Percentiles rank a stretch among this genome's conserved stretches.
These are phyloP conservation scores for Tridacna crocea DNA, from an alignment of 2,888 invertebrate species.

Conservation along the genomic window DNA sequence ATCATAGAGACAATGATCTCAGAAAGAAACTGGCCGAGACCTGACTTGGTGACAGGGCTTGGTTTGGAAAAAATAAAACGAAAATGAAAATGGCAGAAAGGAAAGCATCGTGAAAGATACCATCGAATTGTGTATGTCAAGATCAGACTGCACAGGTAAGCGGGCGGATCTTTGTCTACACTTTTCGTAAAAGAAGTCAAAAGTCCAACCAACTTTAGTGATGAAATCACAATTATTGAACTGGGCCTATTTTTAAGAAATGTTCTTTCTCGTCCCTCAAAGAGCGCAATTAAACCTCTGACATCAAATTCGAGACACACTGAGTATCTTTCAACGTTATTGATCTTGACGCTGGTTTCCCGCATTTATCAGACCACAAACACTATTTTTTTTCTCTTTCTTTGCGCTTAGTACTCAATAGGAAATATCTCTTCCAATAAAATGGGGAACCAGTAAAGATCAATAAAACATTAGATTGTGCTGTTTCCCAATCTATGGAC, in stretches of 20 bases:
- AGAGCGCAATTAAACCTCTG: background rate
- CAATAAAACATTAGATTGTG: conserved; percentile 27
- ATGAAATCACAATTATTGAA: too few relatives aligned
- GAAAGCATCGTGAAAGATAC: too few relatives aligned
- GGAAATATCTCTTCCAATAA: background rate
- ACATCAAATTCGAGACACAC: conserved; percentile 18
- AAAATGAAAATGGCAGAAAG: too few relatives aligned
- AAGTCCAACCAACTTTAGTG: too few relatives aligned
- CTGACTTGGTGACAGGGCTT: too few relatives aligned
- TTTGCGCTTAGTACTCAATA: conserved; percentile 10
- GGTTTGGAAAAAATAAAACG: too few relatives aligned
- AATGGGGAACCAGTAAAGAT: conserved; percentile 23
- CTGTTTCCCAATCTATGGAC: conserved; percentile 19
- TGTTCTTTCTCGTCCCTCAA: background rate
- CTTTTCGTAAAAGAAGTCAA: background rate
- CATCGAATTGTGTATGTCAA: background rate
- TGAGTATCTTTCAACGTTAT: background rate
- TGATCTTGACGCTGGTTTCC: conserved; percentile 12
- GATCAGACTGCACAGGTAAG: background rate
- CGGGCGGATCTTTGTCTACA: background rate
- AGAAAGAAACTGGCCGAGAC: too few relatives aligned
- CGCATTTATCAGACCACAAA: conserved; percentile 10
- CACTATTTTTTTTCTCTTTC: background rate
- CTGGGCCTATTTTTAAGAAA: background rate
- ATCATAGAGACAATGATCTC: too few relatives aligned